Conservation (phyloP, 2,888 invertebrate species). For the Bugulina stolonifera region DNA sequence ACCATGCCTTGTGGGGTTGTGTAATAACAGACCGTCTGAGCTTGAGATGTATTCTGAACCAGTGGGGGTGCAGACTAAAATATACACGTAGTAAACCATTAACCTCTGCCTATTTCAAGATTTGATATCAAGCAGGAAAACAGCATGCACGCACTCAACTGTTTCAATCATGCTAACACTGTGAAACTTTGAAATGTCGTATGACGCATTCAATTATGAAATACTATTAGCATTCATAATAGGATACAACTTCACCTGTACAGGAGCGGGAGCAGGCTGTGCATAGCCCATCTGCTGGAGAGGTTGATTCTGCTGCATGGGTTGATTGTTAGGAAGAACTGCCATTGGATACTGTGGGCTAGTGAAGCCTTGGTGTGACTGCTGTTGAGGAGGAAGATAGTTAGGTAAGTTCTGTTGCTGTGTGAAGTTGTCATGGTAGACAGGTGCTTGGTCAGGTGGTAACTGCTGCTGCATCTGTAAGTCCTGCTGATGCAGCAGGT, state of each 20-base stretch:
- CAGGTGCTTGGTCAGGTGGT: background rate
- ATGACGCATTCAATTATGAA: too few species aligned
- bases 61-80: background rate
- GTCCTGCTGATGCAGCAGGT: background rate
- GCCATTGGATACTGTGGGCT: background rate
- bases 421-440: background rate
- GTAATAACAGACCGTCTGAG: constrained; percentile 27
- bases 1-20: constrained; percentile 31
- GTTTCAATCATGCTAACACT: too few species aligned
- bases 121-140: too few species aligned
- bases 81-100: background rate
- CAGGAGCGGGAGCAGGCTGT: background rate
- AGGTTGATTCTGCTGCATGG: background rate
- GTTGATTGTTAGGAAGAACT: background rate
- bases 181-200: too few species aligned
- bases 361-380: too few species aligned
- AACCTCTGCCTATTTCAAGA: too few species aligned
- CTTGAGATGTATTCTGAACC: background rate
- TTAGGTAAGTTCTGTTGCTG: background rate
- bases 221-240: too few species aligned
- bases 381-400: background rate
- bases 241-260: background rate
- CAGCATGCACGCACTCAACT: too few species aligned
- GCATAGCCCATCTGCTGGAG: background rate
- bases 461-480: background rate